Evolutionary conservation across 2,888 invertebrate genomes (phyloP), one percentile per base, ranked within the genome.

Genomic region (Parnassius glacialis): DNA sequence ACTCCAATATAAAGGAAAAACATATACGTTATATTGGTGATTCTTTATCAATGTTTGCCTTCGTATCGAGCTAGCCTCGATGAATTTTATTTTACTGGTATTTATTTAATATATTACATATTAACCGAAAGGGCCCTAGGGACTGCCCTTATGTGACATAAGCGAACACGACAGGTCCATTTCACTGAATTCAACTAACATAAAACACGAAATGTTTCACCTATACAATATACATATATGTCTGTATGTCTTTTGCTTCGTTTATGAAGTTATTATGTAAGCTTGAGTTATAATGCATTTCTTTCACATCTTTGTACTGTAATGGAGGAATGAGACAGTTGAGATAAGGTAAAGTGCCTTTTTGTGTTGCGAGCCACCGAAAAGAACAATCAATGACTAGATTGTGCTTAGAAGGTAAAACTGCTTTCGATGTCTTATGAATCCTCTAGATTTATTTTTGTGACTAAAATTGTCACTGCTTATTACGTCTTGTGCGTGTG

Each of bases 101-200:
- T 58, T 57, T 62, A 50, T 57, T 48, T 58, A 56, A 65, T 64
- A 59, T 47, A 62, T 62, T 61, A 61, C 54, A 62, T 64, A 64
- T 64, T 65, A 65, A 65, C 59, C 63, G 59, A 56, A 47, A 68
- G 65, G 51, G 63, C 71, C 71, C 65, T 13, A 55, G 71, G 68
- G 67, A 68, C 67, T 48, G 66, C 57, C 59, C 59, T 51, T 62
- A 67, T 64, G 66, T 62, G 64, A 68, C 55, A 52, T 57, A 57
- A 54, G 42, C 63, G 52, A 63, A 65, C 52, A 64, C 45, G 45
- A 64, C 52, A 59, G 48, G 52, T 57, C 55, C 52, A 16, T 25
- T 56, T 57, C 47, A 45, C 41, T 56, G 20, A 64, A 64, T 45
- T 48, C 57, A 42, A 53, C 56, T 47, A 62, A 65, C 65, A 62